These are phyloP conservation scores for Lasioglossum leucozonium DNA, from an alignment of 2,888 invertebrate species.

Conservation along the genomic window DNA sequence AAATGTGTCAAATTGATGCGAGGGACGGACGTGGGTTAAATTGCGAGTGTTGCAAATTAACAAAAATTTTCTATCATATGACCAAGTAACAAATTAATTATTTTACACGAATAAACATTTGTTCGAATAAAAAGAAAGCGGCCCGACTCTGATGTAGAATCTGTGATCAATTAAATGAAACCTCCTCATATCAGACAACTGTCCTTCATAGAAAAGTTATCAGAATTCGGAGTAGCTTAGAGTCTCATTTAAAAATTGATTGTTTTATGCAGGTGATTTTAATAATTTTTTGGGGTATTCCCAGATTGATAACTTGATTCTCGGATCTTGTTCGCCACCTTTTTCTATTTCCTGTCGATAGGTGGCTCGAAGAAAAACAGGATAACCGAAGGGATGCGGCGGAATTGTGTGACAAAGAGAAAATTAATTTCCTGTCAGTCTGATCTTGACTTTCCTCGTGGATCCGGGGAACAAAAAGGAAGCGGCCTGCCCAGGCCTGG, in stretches of 20 bases:
- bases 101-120: too few species aligned
- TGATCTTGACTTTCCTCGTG: constrained; percentile 39
- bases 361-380: background rate
- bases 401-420: constrained; percentile 2
- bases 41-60: background rate
- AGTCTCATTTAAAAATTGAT: background rate
- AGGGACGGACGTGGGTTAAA: background rate
- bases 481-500: constrained; percentile 25
- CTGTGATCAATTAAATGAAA: too few species aligned
- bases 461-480: constrained; percentile 52
- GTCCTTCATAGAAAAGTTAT: too few species aligned
- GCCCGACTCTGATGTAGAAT: too few species aligned
- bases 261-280: background rate
- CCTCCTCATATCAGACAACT: too few species aligned
- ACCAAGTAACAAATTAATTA: too few species aligned
- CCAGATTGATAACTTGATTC: background rate
- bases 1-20: too few species aligned
- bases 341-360: constrained; percentile 1
- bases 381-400: background rate
- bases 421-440: constrained; percentile 48
- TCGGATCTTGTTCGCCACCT: background rate
- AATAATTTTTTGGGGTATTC: background rate
- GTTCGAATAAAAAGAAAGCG: too few species aligned
- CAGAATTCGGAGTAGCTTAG: too few species aligned
- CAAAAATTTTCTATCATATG: background rate